phyloP scores from a whole-genome alignment of 2,113 vertebrate species.

The Neolamprologus brichardi region DNA sequence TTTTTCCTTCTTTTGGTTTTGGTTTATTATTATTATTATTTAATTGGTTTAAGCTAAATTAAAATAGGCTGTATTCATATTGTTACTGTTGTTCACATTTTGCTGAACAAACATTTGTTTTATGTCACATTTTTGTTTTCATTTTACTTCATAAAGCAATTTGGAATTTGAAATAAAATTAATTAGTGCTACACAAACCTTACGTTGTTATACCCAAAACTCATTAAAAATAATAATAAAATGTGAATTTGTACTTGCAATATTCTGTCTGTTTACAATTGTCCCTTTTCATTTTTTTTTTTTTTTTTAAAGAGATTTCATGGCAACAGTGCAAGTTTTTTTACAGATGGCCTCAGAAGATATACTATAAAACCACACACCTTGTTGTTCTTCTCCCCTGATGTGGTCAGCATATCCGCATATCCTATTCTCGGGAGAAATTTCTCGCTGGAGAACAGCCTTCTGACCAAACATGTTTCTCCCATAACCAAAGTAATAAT shows the following conservation, averaged over 20 bases:
- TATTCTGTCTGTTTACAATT: neutral
- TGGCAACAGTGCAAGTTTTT: conserved; percentile 26
- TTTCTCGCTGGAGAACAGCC: conserved; percentile 39
- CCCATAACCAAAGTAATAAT: conserved; percentile 39
- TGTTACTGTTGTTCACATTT: neutral
- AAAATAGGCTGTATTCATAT: neutral
- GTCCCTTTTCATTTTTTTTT: neutral
- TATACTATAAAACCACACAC: conserved; percentile 17
- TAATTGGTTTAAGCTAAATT: neutral
- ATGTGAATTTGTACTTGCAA: neutral
- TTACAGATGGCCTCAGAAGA: conserved; percentile 37
- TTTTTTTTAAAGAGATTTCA: conserved; percentile 9
- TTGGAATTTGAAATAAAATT: neutral
- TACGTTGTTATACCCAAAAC: neutral
- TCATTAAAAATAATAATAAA: neutral
- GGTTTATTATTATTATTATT: no score
- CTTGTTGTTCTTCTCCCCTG: conserved; percentile 13
- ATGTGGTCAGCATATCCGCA: conserved; percentile 51
- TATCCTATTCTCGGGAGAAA: conserved; percentile 34
- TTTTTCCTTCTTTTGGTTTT: neutral
- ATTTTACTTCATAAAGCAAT: neutral
- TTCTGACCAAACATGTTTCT: conserved; percentile 48
- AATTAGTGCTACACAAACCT: neutral
- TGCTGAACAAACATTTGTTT: neutral
- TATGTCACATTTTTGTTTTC: neutral